phyloP scores from a whole-genome alignment of 2,113 vertebrate genomes.

The Serranochromis macrocephalus region DNA sequence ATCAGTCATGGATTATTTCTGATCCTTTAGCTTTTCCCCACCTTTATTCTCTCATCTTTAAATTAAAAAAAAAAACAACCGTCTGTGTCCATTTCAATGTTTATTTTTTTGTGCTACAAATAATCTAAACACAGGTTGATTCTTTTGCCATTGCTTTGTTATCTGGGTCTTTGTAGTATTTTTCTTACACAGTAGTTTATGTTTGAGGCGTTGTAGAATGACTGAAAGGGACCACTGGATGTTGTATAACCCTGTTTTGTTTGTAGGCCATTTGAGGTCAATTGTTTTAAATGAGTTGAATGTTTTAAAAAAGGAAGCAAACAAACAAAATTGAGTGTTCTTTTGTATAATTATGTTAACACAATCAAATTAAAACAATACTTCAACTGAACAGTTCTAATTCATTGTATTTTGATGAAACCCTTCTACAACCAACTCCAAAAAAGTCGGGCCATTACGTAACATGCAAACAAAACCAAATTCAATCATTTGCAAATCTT shows the following conservation, averaged over 20 bases:
- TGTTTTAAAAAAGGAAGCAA: background rate
- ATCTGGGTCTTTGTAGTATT: background rate
- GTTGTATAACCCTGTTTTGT: background rate
- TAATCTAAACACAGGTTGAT: background rate
- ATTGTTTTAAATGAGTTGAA: background rate
- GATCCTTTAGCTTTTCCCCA: background rate
- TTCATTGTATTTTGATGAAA: background rate
- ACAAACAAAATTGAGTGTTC: background rate
- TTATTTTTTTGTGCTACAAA: background rate
- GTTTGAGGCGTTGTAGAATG: accelerated
- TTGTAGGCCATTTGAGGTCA: background rate
- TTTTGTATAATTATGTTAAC: background rate
- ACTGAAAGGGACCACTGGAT: background rate
- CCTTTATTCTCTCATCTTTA: background rate
- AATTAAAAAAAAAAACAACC: accelerated
- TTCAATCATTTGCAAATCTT: background rate
- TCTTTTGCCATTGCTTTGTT: background rate
- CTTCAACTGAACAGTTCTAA: background rate
- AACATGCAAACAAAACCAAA: background rate
- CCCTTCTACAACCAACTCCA: background rate
- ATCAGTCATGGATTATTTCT: background rate
- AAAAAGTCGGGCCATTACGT: background rate
- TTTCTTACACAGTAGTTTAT: background rate
- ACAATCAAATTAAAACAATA: background rate
- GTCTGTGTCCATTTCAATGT: background rate